phyloP scores from a whole-genome alignment of 2,888 invertebrate genomes.

The Phortica magna region DNA sequence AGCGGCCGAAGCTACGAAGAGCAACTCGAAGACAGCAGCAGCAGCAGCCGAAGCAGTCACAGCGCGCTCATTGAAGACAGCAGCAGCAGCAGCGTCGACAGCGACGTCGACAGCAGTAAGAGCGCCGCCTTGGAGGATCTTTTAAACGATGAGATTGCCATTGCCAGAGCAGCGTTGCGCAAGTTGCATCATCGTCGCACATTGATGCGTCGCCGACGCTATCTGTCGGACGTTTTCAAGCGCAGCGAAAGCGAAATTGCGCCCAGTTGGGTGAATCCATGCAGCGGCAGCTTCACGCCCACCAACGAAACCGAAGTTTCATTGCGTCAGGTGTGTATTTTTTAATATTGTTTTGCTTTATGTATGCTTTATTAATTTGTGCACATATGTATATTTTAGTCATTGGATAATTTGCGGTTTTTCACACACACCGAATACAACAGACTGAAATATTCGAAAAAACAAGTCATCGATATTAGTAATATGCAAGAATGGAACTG shows the following conservation, averaged over 20 bases:
- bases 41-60: slow-evolving; percentile 30
- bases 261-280: slow-evolving; percentile 74
- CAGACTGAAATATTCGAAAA: too few relatives aligned
- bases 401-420: slow-evolving; percentile 53
- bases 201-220: slow-evolving; percentile 57
- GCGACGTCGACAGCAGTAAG: slow-evolving; percentile 31
- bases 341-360: too few relatives aligned
- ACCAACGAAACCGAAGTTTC: slow-evolving; percentile 18
- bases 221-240: slow-evolving; percentile 47
- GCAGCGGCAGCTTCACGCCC: slow-evolving; percentile 60
- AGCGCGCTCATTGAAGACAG: slow-evolving; percentile 30
- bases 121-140: slow-evolving; percentile 36
- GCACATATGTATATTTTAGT: slow-evolving; percentile 50
- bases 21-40: slow-evolving; percentile 41
- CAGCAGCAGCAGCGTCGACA: slow-evolving; percentile 39
- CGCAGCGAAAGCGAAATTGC: slow-evolving; percentile 38
- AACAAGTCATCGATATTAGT: slow-evolving; percentile 57
- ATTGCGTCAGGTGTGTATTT: slow-evolving; percentile 48
- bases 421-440: slow-evolving; percentile 52
- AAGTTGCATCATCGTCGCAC: slow-evolving; percentile 46
- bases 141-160: slow-evolving; percentile 53
- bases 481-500: slow-evolving; percentile 60
- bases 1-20: slow-evolving; percentile 29
- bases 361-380: too few relatives aligned
- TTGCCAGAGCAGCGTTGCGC: slow-evolving; percentile 47